These are phyloP conservation scores for Catostylus mosaicus DNA, from an alignment of 30 jellyfish, hydroid and myxozoan species.

Conservation along the genomic window DNA sequence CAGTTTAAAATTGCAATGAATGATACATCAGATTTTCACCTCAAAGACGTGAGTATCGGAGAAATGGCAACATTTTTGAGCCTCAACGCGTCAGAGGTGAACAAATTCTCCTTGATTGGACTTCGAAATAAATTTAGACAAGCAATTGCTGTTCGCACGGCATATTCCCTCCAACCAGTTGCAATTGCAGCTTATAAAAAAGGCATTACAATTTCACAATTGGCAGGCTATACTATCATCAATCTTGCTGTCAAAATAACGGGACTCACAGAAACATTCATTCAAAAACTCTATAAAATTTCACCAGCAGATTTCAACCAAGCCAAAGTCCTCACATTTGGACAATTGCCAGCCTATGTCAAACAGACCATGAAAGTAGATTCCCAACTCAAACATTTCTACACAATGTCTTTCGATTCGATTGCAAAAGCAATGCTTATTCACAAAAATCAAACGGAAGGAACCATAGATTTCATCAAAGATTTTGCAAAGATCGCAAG, in stretches of 20 bases:
- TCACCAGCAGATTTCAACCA: slow-evolving; percentile 1
- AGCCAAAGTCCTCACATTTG: slow-evolving; percentile 6
- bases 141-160: not conserved
- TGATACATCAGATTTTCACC: not conserved
- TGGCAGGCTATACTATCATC: not conserved
- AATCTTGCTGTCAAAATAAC: not conserved
- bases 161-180: not conserved
- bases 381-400: slow-evolving; percentile 18
- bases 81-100: not conserved
- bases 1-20: not conserved
- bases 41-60: not conserved
- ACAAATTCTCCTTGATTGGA: not conserved
- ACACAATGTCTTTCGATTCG: slow-evolving; percentile 36
- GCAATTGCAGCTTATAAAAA: not conserved
- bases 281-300: slow-evolving; percentile 6
- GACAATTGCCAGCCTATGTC: slow-evolving; percentile 12
- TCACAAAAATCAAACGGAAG: slow-evolving; percentile 50
- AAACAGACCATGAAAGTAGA: not conserved
- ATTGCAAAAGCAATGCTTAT: slow-evolving; percentile 37
- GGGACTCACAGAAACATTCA: slow-evolving; percentile 13
- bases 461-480: slow-evolving; percentile 17
- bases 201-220: not conserved
- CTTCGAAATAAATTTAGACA: not conserved
- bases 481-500: slow-evolving; percentile 17
- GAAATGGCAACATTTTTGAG: slow-evolving; percentile 5